A percentile compares a stretch with the other conserved stretches of the same genome.
Evolutionary conservation across 2,888 invertebrate species (phyloP).

Genomic region (Papilio gigon): DNA sequence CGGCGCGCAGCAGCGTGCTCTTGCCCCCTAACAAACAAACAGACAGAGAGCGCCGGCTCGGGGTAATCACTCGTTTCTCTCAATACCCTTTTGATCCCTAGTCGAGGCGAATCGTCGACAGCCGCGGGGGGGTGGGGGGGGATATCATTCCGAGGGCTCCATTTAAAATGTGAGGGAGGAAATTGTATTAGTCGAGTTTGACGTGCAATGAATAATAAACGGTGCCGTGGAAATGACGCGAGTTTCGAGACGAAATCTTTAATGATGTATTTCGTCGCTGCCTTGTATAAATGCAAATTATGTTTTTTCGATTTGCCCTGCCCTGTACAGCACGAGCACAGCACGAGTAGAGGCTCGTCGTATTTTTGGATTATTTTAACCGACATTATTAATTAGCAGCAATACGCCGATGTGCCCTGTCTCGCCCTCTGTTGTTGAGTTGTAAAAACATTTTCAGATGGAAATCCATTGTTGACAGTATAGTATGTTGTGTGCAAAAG

Average conservation of each 20-base stretch:
- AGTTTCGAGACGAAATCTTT: not conserved
- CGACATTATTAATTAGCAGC: no score
- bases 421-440: no score
- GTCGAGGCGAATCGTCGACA: not conserved
- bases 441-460: no score
- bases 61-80: conserved; percentile 11
- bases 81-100: conserved; percentile 1
- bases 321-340: no score
- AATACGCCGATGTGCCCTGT: no score
- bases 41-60: conserved; percentile 19
- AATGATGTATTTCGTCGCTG: not conserved
- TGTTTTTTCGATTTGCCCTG: not conserved
- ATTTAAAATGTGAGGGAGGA: conserved; percentile 22
- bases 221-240: not conserved
- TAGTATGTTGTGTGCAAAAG: no score
- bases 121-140: not conserved
- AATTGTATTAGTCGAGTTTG: conserved; percentile 24
- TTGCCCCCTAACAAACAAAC: no score
- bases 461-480: no score
- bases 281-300: not conserved
- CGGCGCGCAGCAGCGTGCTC: no score
- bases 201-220: conserved; percentile 27
- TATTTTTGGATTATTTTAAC: no score
- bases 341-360: no score
- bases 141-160: conserved; percentile 1